phyloP scores from a whole-genome alignment of 2,797 vertebrate species.

The Rhynchotus rufescens region DNA sequence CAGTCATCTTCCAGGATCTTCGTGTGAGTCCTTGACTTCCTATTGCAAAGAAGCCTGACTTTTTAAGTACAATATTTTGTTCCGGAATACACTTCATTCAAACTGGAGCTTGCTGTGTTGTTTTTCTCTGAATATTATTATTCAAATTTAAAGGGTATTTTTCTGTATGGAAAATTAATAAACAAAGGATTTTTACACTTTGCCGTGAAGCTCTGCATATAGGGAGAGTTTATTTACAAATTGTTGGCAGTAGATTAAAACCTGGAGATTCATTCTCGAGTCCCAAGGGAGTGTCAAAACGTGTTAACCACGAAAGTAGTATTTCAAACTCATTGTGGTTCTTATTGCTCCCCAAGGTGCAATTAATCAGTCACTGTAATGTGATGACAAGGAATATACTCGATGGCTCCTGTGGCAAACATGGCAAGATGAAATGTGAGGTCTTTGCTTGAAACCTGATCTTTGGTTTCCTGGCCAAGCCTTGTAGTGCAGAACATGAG shows the following conservation, averaged over 20 bases:
- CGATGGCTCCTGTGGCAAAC: background rate
- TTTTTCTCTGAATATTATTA: background rate
- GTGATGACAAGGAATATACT: background rate
- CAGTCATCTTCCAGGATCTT: background rate
- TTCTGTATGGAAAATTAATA: background rate
- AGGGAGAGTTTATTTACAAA: background rate
- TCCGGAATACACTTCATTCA: background rate
- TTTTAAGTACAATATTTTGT: background rate
- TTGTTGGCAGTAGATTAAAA: background rate
- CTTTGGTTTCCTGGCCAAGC: background rate
- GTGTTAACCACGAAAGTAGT: background rate
- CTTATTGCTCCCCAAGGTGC: background rate
- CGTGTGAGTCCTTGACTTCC: background rate
- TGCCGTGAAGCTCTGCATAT: background rate
- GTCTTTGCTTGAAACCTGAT: background rate
- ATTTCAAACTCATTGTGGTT: background rate
- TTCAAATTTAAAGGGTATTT: background rate
- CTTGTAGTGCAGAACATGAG: background rate
- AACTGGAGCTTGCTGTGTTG: background rate
- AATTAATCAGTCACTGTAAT: background rate
- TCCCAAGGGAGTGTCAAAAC: background rate
- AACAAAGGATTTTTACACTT: background rate
- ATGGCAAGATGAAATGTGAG: background rate
- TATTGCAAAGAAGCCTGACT: background rate
- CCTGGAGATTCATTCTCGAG: background rate